These are phyloP conservation scores for Balanococcus diminutus DNA, from an alignment of 2,888 invertebrate genomes.

Conservation along the genomic window DNA sequence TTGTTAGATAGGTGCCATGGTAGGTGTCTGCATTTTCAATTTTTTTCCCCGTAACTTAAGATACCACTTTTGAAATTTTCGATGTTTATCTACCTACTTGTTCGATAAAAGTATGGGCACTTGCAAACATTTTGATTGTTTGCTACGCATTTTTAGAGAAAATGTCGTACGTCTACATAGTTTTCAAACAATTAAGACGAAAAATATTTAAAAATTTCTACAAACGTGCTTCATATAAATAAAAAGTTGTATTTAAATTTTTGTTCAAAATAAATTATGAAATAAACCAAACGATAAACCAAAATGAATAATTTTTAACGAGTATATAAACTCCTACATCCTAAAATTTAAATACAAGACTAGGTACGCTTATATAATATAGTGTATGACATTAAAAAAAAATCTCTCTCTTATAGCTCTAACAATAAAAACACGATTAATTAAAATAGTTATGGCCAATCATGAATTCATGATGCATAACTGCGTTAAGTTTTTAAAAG, in stretches of 20 bases:
- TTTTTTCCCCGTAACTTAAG: no score
- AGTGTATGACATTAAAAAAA: not conserved
- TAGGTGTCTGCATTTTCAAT: no score
- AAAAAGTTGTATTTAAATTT: no score
- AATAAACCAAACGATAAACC: not conserved
- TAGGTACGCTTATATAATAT: not conserved
- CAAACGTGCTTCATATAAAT: not conserved
- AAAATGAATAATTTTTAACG: not conserved
- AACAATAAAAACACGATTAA: not conserved
- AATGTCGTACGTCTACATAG: not conserved
- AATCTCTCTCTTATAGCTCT: not conserved
- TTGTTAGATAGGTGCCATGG: no score
- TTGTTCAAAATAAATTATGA: not conserved
- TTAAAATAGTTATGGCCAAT: constrained; percentile 33
- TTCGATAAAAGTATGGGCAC: no score
- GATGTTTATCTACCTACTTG: no score
- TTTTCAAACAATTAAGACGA: not conserved
- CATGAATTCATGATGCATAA: constrained; percentile 43
- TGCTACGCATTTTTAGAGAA: not conserved
- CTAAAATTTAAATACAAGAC: not conserved
- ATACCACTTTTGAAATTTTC: no score
- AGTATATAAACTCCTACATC: not conserved
- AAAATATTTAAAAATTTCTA: not conserved
- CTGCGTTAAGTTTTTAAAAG: constrained; percentile 16
- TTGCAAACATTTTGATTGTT: no score